Evolutionary conservation across 2,797 vertebrate species (phyloP).

Genomic region (Lagorchestes hirsutus): DNA sequence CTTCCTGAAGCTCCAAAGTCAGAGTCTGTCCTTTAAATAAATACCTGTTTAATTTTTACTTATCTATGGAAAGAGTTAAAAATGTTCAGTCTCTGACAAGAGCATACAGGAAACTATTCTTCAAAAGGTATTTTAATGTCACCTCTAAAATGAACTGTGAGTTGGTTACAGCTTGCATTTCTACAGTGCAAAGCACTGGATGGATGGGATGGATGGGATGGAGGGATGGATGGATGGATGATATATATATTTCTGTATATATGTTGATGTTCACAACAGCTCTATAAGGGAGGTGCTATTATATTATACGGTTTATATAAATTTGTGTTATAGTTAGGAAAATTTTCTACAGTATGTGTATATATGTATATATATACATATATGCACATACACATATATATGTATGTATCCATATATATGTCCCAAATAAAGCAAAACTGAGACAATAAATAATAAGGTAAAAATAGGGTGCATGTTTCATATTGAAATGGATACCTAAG

Average conservation of each 20-base stretch:
- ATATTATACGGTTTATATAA: neutral
- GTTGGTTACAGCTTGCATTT: slow-evolving; percentile 11
- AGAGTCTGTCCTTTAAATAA: slow-evolving; percentile 35
- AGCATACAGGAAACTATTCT: slow-evolving; percentile 27
- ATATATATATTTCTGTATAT: neutral
- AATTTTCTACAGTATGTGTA: slow-evolving; percentile 15
- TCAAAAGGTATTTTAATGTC: slow-evolving; percentile 52
- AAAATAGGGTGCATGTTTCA: slow-evolving; percentile 53
- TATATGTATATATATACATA: neutral
- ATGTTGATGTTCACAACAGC: neutral
- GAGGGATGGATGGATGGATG: neutral
- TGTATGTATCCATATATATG: neutral
- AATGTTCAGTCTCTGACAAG: slow-evolving; percentile 56
- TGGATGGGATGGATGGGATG: neutral
- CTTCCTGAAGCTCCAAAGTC: slow-evolving; percentile 9
- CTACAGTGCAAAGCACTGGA: neutral
- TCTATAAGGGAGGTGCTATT: neutral
- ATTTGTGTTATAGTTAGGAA: neutral
- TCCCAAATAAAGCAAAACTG: slow-evolving; percentile 49
- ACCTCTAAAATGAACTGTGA: neutral
- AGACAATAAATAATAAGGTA: slow-evolving; percentile 24
- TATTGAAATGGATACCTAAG: slow-evolving; percentile 57
- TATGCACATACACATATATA: neutral
- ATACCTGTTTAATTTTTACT: neutral
- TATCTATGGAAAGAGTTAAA: slow-evolving; percentile 13